phyloP scores from a whole-genome alignment of 1,140 invertebrate species.

The Nylanderia fulva region DNA sequence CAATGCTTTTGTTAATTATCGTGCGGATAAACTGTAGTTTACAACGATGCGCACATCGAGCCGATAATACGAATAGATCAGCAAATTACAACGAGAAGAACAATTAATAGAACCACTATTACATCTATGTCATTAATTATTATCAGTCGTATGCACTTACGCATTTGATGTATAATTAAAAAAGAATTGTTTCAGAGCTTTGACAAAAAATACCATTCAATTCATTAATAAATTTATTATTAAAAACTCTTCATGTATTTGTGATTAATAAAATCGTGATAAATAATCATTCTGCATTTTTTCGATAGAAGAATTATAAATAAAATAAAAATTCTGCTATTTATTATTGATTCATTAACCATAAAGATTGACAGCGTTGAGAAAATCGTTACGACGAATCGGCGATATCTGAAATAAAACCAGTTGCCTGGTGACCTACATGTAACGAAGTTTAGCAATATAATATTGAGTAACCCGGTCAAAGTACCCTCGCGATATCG shows the following conservation, averaged over 20 bases:
- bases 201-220: not conserved
- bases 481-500: not conserved
- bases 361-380: not conserved
- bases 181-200: not conserved
- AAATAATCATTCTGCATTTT: not conserved
- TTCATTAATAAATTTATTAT: not conserved
- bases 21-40: not conserved
- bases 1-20: constrained; percentile 31
- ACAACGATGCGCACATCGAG: not conserved
- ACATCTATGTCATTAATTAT: not conserved
- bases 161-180: not conserved
- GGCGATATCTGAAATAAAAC: constrained; percentile 31
- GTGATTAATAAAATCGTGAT: not conserved
- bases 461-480: constrained; percentile 33
- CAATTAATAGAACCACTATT: too few species aligned
- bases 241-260: too few species aligned
- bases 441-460: constrained; percentile 14
- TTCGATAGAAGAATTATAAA: not conserved
- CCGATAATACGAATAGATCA: constrained; percentile 2
- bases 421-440: constrained; percentile 23
- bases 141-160: too few species aligned
- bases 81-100: not conserved
- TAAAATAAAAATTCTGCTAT: constrained; percentile 6
- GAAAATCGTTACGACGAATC: not conserved
- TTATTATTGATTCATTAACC: not conserved